phyloP scores from a whole-genome alignment of 2,888 invertebrate species.

The Chymomyza caudatula region DNA sequence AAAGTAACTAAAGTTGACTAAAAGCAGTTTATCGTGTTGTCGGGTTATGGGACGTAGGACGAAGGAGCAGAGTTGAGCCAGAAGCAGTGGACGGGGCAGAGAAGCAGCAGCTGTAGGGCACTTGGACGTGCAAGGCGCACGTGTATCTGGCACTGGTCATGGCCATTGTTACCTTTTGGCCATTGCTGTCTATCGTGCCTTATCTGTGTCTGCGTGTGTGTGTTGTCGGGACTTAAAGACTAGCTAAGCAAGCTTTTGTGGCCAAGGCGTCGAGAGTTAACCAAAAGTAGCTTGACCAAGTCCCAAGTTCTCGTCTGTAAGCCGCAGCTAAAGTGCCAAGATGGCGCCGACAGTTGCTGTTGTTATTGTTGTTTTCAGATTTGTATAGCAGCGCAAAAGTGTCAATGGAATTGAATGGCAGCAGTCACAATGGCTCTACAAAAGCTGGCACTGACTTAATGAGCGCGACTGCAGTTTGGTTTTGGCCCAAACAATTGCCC shows the following conservation, averaged over 20 bases:
- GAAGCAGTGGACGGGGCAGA: not conserved
- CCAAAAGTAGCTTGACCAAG: not conserved
- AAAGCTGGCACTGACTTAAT: not conserved
- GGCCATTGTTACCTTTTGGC: constrained; percentile 59
- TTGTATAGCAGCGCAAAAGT: not conserved
- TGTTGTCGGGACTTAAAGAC: constrained; percentile 51
- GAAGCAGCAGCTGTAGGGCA: not conserved
- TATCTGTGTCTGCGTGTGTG: constrained; percentile 38
- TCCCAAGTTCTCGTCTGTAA: not conserved
- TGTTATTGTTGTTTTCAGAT: not conserved
- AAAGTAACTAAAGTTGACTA: constrained; percentile 71
- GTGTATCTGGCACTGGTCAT: constrained; percentile 48
- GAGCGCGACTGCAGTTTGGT: constrained; percentile 28
- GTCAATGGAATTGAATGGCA: not conserved
- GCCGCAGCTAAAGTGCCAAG: not conserved
- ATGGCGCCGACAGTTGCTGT: not conserved
- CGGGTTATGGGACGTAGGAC: not conserved
- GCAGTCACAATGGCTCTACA: not conserved
- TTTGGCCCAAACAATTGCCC: constrained; percentile 55
- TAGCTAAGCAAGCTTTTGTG: constrained; percentile 69
- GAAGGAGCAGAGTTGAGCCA: constrained; percentile 30
- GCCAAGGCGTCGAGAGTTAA: constrained; percentile 16
- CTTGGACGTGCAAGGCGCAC: constrained; percentile 53
- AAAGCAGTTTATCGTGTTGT: constrained; percentile 61
- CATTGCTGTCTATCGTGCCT: constrained; percentile 24